Base-by-base conservation (phyloP, 1,140 invertebrate genomes). In the Megalopta genalis region DNA sequence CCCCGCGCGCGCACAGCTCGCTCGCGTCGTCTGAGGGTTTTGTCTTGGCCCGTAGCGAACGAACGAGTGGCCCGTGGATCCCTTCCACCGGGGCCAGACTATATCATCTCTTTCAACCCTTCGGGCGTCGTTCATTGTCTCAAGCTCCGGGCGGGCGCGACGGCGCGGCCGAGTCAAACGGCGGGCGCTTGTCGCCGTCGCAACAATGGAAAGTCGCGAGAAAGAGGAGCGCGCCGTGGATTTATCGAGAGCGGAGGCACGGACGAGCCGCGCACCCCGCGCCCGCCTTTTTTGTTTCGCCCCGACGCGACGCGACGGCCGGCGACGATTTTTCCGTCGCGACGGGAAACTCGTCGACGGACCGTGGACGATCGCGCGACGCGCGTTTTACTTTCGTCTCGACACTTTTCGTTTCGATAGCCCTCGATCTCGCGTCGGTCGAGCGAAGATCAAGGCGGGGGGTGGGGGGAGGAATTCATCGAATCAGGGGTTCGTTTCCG, bases 1-100 rank as follows among this genome's bases (percentile, higher is more conserved):
- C n/a, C n/a, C n/a, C 32, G 32, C 32, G 32, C 32, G 32, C 32
- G 32, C 1, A 9, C 42, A 12, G 42, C 42, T 46, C 39, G 60
- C n/a, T 46, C 49, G 49, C 49, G 49, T 52, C 85, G 88, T 88
- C 88, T 90, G 86, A 90, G 88, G 81, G 86, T 80, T 85, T 82
- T 83, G 85, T 88, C 87, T 87, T 82, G 73, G 85, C n/a, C n/a
- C n/a, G n/a, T n/a, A n/a, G n/a, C n/a, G 75, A 85, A 87, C 86
- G 87, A 81, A 79, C 71, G 77, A 81, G 83, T 82, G 68, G 77
- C 62, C 16, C 10, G 9, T 12, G 42, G 1, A 2, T 14, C 10
- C 42, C 0, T n/a, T 14, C 42, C 42, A 0, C 12, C 32, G 23
- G n/a, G n/a, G 21, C 0, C 21, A 49, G 75, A 10, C 42, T 60